phyloP scores from a whole-genome alignment of 2,888 invertebrate genomes.

The Cephus spinipes region DNA sequence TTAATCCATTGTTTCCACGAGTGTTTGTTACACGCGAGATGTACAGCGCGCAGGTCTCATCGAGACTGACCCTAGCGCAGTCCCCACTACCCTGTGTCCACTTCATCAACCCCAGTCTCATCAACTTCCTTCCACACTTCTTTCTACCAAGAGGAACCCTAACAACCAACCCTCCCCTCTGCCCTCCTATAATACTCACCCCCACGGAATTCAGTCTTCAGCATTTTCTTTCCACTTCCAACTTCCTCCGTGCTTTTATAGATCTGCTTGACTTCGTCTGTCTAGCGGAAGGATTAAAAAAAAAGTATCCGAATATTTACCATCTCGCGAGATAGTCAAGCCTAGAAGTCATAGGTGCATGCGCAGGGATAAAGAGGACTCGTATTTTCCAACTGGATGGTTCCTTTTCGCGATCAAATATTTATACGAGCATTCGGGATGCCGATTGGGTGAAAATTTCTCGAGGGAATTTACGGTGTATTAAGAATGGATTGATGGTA shows the following conservation, averaged over 20 bases:
- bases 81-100: constrained; percentile 12
- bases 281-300: neutral
- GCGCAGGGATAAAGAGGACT: neutral
- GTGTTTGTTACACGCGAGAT: neutral
- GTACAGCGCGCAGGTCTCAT: constrained; percentile 13
- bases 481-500: neutral
- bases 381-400: neutral
- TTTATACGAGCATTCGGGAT: neutral
- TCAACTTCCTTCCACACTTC: neutral
- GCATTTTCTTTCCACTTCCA: neutral
- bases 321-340: neutral
- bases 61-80: constrained; percentile 20
- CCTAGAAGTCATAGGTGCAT: neutral
- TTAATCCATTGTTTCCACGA: neutral
- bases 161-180: neutral
- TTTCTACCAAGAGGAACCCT: neutral
- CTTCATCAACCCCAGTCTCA: constrained; percentile 4
- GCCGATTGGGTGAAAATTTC: neutral
- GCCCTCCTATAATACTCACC: neutral
- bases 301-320: neutral
- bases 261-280: neutral
- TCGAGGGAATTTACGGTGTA: neutral
- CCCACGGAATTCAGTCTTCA: neutral
- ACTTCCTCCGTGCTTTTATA: neutral
- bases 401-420: neutral